Base-by-base conservation (phyloP, 2,113 vertebrate genomes). In the Ameiurus melas region DNA sequence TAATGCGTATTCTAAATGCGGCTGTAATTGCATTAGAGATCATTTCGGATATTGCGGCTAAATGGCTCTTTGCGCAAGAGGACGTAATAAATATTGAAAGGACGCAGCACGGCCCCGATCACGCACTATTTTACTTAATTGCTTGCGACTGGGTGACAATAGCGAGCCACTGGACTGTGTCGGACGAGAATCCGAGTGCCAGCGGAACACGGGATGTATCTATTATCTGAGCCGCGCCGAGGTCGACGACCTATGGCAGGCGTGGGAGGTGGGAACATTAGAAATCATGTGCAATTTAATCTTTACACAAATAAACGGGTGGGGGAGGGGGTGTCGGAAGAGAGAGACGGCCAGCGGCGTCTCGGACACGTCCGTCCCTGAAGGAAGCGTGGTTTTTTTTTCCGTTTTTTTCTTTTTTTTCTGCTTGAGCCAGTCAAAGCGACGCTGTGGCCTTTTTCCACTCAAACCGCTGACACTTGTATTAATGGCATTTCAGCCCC, bases 271-370 rank as follows among this genome's bases (percentile, higher is more conserved):
- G 92, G 94, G 96, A 94, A 97, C 97, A 96, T 96, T 96, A 96
- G 95, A 96, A 97, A 97, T 97, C 96, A 97, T 97, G 97, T 97
- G 97, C 97, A 98, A 97, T 99, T 99, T 98, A 99, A 98, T 98
- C 97, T 98, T 96, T 96, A 95, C 97, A 97, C 97, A 97, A 97
- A 98, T 97, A 97, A 96, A 95, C 95, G 89, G 94, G 94, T 85
- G 89, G 78, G 82, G 91, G 92, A 14, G 91, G 91, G 60, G 30
- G 51, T 12, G 25, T 60, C 17, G 9, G 75, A 17, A n/a, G 25
- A 47, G 70, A 20, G 70, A 58, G 39, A 19, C 39, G 22, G 96
- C 96, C 96, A 96, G 95, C 94, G 94, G 94, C 93, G 93, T 94
- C 94, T 93, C 85, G 77, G 94, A 96, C 95, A 93, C 94, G 94